Evolutionary conservation across 2,888 invertebrate species (phyloP).

Genomic region (Nesidiocoris tenuis): DNA sequence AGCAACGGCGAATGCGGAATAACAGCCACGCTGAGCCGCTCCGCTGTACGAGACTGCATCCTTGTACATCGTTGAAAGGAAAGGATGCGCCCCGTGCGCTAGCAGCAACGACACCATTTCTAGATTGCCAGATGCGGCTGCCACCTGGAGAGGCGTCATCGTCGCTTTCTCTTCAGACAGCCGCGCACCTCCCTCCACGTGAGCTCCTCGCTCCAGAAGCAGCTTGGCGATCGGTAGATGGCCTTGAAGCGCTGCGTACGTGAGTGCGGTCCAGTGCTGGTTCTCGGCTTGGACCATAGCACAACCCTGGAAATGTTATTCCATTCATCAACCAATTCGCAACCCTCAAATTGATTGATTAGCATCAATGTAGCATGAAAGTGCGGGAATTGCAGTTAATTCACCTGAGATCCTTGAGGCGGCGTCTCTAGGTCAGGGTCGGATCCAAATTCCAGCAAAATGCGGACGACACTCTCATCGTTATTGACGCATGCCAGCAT

Average conservation of each 20-base stretch:
- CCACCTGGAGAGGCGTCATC: slow-evolving; percentile 82
- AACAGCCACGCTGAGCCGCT: slow-evolving; percentile 82
- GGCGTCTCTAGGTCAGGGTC: slow-evolving; percentile 81
- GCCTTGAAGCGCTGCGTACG: slow-evolving; percentile 70
- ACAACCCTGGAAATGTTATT: slow-evolving; percentile 54
- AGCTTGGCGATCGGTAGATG: slow-evolving; percentile 60
- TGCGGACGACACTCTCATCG: slow-evolving; percentile 73
- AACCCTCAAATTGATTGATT: too few relatives aligned
- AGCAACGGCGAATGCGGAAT: slow-evolving; percentile 84
- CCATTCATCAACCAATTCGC: not conserved
- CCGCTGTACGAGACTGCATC: slow-evolving; percentile 83
- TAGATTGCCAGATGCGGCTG: slow-evolving; percentile 76
- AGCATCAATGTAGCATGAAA: too few relatives aligned
- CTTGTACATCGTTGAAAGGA: slow-evolving; percentile 74
- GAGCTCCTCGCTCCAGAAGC: slow-evolving; percentile 75
- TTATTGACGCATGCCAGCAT: slow-evolving; percentile 81
- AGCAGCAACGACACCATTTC: slow-evolving; percentile 78
- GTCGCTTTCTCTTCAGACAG: slow-evolving; percentile 82
- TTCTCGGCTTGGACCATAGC: slow-evolving; percentile 65
- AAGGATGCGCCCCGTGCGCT: slow-evolving; percentile 84
- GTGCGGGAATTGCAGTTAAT: too few relatives aligned
- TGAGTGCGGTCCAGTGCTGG: slow-evolving; percentile 84
- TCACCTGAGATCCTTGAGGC: slow-evolving; percentile 54
- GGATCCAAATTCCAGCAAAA: slow-evolving; percentile 76
- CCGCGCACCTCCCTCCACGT: slow-evolving; percentile 82